Evolutionary conservation across 2,888 invertebrate genomes (phyloP), one percentile per base, ranked within the genome.

Genomic region (Micropterix aruncella): DNA sequence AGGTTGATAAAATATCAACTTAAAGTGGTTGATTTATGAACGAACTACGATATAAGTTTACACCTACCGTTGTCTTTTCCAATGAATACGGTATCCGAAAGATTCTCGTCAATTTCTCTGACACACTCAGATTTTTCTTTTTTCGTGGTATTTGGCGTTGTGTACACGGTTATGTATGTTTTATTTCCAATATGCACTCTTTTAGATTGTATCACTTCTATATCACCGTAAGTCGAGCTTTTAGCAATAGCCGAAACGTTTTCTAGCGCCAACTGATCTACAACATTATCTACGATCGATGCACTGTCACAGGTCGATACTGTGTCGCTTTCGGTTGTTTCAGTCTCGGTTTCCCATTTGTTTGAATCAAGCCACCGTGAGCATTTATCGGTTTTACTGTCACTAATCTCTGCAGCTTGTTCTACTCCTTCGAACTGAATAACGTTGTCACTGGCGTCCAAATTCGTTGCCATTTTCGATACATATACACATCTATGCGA

Each of bases 161-260:
- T 46, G 18, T 46, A 46, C 3, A 70, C 70, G 44, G 63, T 67
- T 14, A 71, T 61, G 41, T 67, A 62, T n/a, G 66, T 69, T 2
- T 69, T 59, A 53, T 70, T 67, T 18, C 71, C 71, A 43, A 72
- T 60, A 48, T 65, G 65, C 1, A 72, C 64, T 48, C 63, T 61
- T 27, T 59, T 60, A 1, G 70, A 68, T 45, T 64, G 62, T 46
- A 62, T 58, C 27, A 71, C 62, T 27, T 5, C 5, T 27, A 27
- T 12, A 7, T 27, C 7, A 27, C 27, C 27, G 12, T 7, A 27
- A 27, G 7, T 27, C 7, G 27, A 5, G 12, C 12, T 27, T 12
- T 12, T 12, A 7, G 27, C 5, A 5, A 27, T 27, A 27, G 12
- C 27, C 12, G 27, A 12, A 27, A 12, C 5, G 12, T 27, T 27